phyloP scores from a whole-genome alignment of 2,888 invertebrate genomes.

The Bimastos eiseni region DNA sequence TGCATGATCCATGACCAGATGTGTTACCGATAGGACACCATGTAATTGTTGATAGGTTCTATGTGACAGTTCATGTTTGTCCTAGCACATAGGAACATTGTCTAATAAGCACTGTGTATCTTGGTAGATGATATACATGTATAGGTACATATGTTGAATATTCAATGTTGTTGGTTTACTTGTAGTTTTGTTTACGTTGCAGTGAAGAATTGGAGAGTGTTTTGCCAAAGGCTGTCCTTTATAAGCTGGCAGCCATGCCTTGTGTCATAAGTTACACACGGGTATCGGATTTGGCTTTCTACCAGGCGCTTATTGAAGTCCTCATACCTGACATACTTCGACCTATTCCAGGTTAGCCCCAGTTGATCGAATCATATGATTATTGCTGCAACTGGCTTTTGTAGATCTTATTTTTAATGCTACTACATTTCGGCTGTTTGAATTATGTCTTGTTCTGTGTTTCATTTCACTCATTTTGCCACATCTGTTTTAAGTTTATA shows the following conservation, averaged over 20 bases:
- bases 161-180: neutral
- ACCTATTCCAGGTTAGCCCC: slow-evolving; percentile 33
- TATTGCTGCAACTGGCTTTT: neutral
- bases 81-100: no score
- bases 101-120: no score
- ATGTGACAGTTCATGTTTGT: no score
- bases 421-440: neutral
- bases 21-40: no score
- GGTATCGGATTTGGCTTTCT: slow-evolving; percentile 33
- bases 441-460: neutral
- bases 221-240: slow-evolving; percentile 29
- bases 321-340: slow-evolving; percentile 35
- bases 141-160: neutral
- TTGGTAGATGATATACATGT: no score
- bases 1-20: no score
- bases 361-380: neutral
- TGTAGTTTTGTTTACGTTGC: neutral
- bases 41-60: no score
- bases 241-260: slow-evolving; percentile 28
- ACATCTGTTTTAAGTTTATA: neutral
- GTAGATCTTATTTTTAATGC: neutral
- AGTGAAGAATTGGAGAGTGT: slow-evolving; percentile 26
- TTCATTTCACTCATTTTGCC: neutral
- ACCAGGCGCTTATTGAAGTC: slow-evolving; percentile 33
- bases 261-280: slow-evolving; percentile 31